A percentile compares a stretch with the other conserved stretches of the same genome.
phyloP scores from a whole-genome alignment of 2,888 invertebrate genomes.

The Stenoptilia bipunctidactyla region DNA sequence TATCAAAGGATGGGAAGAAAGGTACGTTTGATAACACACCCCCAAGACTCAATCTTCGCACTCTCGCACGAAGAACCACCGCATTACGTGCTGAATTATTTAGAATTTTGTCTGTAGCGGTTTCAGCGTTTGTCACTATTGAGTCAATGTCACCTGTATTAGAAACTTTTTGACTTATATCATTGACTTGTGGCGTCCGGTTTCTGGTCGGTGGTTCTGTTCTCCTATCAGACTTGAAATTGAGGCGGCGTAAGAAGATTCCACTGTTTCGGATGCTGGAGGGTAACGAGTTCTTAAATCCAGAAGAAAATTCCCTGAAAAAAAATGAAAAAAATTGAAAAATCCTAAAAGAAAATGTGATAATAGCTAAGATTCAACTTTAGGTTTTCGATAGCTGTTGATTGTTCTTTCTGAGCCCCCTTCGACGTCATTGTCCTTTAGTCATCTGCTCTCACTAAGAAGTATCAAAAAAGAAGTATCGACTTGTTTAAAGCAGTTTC shows the following conservation, averaged over 20 bases:
- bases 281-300: neutral
- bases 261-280: neutral
- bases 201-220: conserved; percentile 15
- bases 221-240: conserved; percentile 6
- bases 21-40: conserved; percentile 63
- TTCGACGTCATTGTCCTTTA: no score
- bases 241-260: neutral
- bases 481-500: no score
- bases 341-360: no score
- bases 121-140: no score
- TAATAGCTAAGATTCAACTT: no score
- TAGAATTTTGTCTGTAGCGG: conserved; percentile 15
- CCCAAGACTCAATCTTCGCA: conserved; percentile 39
- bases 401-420: no score
- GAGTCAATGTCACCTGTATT: conserved; percentile 31
- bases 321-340: no score
- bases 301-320: neutral
- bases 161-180: conserved; percentile 6
- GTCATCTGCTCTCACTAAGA: no score
- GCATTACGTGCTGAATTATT: conserved; percentile 19
- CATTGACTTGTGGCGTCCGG: neutral
- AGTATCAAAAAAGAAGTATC: no score
- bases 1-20: conserved; percentile 74
- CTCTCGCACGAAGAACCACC: conserved; percentile 24
- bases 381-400: no score